These are phyloP conservation scores for Apotomis betuletana DNA, from an alignment of 2,888 invertebrate species.

Conservation along the genomic window DNA sequence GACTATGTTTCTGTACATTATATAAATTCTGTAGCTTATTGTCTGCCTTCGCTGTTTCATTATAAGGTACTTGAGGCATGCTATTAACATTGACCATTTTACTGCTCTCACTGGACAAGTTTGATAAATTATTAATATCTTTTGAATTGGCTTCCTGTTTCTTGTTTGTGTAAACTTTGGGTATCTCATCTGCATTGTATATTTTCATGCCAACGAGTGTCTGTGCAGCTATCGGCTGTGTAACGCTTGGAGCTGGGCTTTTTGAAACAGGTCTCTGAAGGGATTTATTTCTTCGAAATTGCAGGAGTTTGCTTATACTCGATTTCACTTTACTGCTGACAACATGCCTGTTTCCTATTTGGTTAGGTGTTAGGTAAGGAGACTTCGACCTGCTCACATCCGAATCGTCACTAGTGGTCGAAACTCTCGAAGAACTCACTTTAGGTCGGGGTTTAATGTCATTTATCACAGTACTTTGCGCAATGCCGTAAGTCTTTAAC, in stretches of 20 bases:
- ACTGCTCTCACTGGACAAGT: no score
- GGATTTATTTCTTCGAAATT: constrained; percentile 59
- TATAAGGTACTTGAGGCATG: constrained; percentile 13
- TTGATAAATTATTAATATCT: constrained; percentile 37
- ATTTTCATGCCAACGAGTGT: constrained; percentile 36
- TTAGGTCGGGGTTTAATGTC: constrained; percentile 4
- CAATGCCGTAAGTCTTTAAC: background rate
- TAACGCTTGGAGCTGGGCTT: constrained; percentile 4
- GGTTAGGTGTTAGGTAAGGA: constrained; percentile 32
- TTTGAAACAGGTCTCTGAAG: constrained; percentile 7
- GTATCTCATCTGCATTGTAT: constrained; percentile 47
- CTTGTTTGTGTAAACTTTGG: constrained; percentile 59
- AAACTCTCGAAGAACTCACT: constrained; percentile 7
- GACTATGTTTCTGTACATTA: constrained; percentile 15
- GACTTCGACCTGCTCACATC: constrained; percentile 30
- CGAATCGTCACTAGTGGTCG: constrained; percentile 23
- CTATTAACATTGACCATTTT: constrained; percentile 41
- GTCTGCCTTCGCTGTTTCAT: background rate
- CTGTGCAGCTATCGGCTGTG: background rate
- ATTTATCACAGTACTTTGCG: constrained; percentile 6
- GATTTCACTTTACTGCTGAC: constrained; percentile 55
- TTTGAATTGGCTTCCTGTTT: constrained; percentile 51
- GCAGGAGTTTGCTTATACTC: constrained; percentile 62
- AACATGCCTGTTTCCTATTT: constrained; percentile 40
- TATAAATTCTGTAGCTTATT: constrained; percentile 13